Percentiles rank a stretch among this genome's conserved stretches.
phyloP scores from a whole-genome alignment of 2,888 invertebrate genomes.

The Melangyna quadrimaculata region DNA sequence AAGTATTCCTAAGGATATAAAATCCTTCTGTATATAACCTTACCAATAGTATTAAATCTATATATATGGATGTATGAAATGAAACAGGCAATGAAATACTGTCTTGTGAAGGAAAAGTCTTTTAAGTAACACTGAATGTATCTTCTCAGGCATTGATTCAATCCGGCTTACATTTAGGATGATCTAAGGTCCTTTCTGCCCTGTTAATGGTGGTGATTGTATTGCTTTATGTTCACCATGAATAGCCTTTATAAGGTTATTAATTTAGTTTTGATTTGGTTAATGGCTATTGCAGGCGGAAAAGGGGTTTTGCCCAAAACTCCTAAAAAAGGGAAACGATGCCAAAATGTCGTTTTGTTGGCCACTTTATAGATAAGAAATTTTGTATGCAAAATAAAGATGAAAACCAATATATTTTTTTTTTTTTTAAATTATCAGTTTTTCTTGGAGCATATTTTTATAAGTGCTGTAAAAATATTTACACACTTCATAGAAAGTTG shows the following conservation, averaged over 20 bases:
- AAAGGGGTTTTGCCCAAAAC: not conserved
- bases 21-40: slow-evolving; percentile 41
- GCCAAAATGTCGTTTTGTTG: slow-evolving; percentile 37
- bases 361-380: slow-evolving; percentile 52
- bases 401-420: not conserved
- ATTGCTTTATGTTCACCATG: slow-evolving; percentile 47
- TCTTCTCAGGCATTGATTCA: slow-evolving; percentile 54
- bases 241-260: slow-evolving; percentile 50
- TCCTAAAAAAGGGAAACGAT: slow-evolving; percentile 5
- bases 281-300: slow-evolving; percentile 49
- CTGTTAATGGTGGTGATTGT: slow-evolving; percentile 54
- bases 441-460: not conserved
- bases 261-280: slow-evolving; percentile 67
- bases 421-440: not conserved
- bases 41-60: not conserved
- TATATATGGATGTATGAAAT: not conserved
- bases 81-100: not conserved
- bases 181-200: slow-evolving; percentile 33
- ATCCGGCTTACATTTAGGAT: slow-evolving; percentile 41
- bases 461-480: not conserved
- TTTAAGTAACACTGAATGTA: slow-evolving; percentile 66
- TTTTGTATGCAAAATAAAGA: not conserved
- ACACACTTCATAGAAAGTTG: not conserved
- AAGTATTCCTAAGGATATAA: slow-evolving; percentile 3
- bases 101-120: slow-evolving; percentile 21